phyloP scores from a whole-genome alignment of 2,113 vertebrate genomes.

The Talpa occidentalis region DNA sequence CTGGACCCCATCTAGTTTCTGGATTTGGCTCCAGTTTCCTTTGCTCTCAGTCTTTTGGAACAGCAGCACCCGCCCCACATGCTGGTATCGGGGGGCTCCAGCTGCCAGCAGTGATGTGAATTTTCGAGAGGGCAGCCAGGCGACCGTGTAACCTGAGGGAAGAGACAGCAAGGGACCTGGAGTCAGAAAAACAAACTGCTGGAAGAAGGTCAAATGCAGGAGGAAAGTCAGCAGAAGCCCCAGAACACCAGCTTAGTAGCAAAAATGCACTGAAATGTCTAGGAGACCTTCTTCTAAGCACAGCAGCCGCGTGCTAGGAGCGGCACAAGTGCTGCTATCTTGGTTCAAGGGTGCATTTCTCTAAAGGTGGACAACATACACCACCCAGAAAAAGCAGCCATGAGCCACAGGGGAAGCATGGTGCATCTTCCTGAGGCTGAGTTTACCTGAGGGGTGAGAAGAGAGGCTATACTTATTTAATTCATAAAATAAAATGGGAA shows the following conservation, averaged over 20 bases:
- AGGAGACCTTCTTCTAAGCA: background rate
- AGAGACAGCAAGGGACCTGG: background rate
- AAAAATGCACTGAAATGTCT: background rate
- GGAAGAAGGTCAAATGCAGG: background rate
- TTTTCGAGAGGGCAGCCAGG: conserved; percentile 45
- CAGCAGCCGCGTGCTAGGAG: background rate
- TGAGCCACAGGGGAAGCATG: rapidly evolving
- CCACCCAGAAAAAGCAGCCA: background rate
- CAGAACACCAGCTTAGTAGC: background rate
- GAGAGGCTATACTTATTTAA: background rate
- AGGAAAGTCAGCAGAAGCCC: background rate
- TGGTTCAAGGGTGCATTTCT: background rate
- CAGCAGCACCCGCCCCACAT: conserved; percentile 78
- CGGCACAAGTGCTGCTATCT: background rate
- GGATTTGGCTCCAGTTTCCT: conserved; percentile 72
- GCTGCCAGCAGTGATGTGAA: conserved; percentile 43
- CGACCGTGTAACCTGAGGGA: conserved; percentile 78
- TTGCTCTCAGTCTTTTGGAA: conserved; percentile 53
- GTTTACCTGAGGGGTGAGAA: background rate
- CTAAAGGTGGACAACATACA: background rate
- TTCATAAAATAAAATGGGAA: background rate
- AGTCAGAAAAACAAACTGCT: background rate
- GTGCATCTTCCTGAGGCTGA: background rate
- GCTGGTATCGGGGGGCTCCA: conserved; percentile 82
- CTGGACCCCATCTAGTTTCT: conserved; percentile 77